Base-by-base conservation (phyloP, 2,797 vertebrate species). In the Lepilemur septentrionalis region DNA sequence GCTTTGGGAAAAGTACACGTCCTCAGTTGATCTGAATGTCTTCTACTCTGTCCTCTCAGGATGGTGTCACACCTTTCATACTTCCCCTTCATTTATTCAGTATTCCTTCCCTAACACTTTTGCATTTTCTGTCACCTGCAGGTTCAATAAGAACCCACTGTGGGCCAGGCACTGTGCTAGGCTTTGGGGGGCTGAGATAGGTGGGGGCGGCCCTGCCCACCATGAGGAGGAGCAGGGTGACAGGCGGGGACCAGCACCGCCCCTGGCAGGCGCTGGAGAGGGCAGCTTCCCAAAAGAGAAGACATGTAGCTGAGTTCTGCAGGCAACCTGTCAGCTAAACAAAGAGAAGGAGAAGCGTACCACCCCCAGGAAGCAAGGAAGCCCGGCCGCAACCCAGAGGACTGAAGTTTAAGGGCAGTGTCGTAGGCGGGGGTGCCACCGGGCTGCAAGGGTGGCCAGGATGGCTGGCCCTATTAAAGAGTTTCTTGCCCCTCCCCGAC, bases 401-500 rank as follows among this genome's bases (percentile, higher is more conserved):
- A 43, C 43, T 48, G 28, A 28, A 41, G 30, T 1, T 14, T 1
- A 22, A n/a, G 81, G 55, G 41, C 2, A 13, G 7, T 4, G 46
- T n/a, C 7, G 6, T 2, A 5, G 2, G 15, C 0, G 7, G 38
- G 5, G 23, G n/a, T 22, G 1, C 48, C 43, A 3, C 85, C 2
- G 10, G 18, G 10, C 13, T 1, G 7, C 32, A 32, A 38, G 13
- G 30, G 23, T 15, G 52, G 43, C 30, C 1, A 0, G 18, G 43
- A 10, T 69, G 4, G 0, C 3, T 4, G 30, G 86, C 30, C 9
- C 3, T 0, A 0, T 35, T 3, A 20, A 12, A 28, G n/a, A 13
- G 18, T 0, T 14, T 0, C 1, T 38, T 7, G 2, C 30, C 38
- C 38, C 20, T 48, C 5, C 3, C 6, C 4, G 0, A 0, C 10